phyloP scores from a whole-genome alignment of 2,797 vertebrate species.

The Typhlichthys subterraneus region DNA sequence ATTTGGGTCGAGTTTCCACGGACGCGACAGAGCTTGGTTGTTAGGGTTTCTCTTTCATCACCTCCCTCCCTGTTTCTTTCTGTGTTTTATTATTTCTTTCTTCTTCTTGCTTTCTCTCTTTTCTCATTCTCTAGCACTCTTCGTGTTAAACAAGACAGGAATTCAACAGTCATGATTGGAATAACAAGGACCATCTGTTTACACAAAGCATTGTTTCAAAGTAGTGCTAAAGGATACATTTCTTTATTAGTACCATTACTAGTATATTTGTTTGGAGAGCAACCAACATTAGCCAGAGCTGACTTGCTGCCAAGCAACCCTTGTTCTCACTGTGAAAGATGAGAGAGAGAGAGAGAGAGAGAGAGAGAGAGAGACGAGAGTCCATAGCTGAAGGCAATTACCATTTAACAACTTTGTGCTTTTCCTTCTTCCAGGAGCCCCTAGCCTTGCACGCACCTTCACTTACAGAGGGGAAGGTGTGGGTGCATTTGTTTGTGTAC shows the following conservation, averaged over 20 bases:
- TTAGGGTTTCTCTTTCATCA: background rate
- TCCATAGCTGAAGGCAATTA: constrained; percentile 73
- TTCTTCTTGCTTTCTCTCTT: background rate
- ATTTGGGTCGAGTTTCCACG: constrained; percentile 68
- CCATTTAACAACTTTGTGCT: constrained; percentile 76
- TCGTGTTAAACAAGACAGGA: constrained; percentile 48
- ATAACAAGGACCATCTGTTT: constrained; percentile 76
- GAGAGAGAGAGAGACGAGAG: constrained; percentile 52
- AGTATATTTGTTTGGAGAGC: constrained; percentile 56
- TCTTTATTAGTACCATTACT: constrained; percentile 17
- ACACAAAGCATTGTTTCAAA: constrained; percentile 62
- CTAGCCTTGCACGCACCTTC: constrained; percentile 75
- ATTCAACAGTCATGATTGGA: constrained; percentile 61
- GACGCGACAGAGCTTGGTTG: constrained; percentile 32
- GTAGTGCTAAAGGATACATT: constrained; percentile 50
- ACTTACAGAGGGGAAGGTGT: constrained; percentile 45
- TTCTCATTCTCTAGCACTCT: constrained; percentile 12
- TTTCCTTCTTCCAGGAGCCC: constrained; percentile 72
- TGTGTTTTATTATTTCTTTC: constrained; percentile 16
- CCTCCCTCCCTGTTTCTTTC: constrained; percentile 16
- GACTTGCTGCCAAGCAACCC: constrained; percentile 60
- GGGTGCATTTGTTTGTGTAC: constrained; percentile 18
- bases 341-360: constrained; percentile 44
- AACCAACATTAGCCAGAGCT: constrained; percentile 66
- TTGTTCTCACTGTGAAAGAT: constrained; percentile 64